These are phyloP conservation scores for Drosophila hawaiiensis DNA, from an alignment of 2,888 invertebrate genomes.

Conservation along the genomic window DNA sequence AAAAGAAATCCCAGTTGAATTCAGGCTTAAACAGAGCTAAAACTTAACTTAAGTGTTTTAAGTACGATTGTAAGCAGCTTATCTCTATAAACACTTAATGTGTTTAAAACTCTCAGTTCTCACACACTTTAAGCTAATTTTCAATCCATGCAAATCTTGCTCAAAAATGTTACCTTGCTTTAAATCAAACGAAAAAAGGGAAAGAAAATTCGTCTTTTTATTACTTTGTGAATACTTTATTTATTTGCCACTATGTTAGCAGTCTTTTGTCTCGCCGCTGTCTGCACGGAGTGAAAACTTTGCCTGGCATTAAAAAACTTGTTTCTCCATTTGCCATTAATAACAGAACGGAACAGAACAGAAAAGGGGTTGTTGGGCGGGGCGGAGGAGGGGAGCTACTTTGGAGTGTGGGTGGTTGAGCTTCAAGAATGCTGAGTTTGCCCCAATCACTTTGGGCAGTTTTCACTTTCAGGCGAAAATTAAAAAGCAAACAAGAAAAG, in stretches of 20 bases:
- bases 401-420: slow-evolving; percentile 9
- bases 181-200: background rate
- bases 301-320: slow-evolving; percentile 49
- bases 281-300: slow-evolving; percentile 54
- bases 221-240: background rate
- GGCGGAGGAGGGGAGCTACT: accelerated
- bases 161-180: background rate
- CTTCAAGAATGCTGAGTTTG: slow-evolving; percentile 7
- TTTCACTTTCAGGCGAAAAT: slow-evolving; percentile 73
- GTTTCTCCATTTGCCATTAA: slow-evolving; percentile 39
- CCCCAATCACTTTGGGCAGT: slow-evolving; percentile 36
- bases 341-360: slow-evolving; percentile 1
- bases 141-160: background rate
- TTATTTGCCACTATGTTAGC: slow-evolving; percentile 9
- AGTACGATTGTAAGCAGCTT: background rate
- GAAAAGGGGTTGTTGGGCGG: background rate
- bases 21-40: background rate
- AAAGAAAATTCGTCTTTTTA: background rate
- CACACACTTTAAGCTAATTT: background rate
- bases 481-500: slow-evolving; percentile 36
- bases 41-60: background rate
- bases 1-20: background rate
- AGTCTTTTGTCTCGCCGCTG: slow-evolving; percentile 58
- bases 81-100: background rate
- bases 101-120: background rate